Conservation (phyloP, 2,888 invertebrate species). For the Hirtodrosophila confusa region DNA sequence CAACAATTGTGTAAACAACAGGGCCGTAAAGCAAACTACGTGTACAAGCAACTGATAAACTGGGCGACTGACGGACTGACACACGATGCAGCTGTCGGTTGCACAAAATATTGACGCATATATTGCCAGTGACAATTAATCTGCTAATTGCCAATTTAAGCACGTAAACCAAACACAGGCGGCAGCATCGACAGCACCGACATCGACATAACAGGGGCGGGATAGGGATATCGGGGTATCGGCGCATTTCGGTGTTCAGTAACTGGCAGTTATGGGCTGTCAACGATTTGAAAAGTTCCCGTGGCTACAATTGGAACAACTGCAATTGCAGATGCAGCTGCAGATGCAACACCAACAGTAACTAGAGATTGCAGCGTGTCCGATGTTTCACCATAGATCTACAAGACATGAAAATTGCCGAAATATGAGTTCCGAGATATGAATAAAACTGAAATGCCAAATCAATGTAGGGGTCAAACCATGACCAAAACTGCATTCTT, state of each 20-base stretch:
- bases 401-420: too few relatives aligned
- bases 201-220: slow-evolving; percentile 5
- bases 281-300: slow-evolving; percentile 53
- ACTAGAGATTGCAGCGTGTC: too few relatives aligned
- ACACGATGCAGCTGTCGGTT: slow-evolving; percentile 34
- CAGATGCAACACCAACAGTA: neutral
- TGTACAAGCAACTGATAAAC: slow-evolving; percentile 38
- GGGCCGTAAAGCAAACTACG: slow-evolving; percentile 68
- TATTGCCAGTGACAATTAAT: slow-evolving; percentile 79
- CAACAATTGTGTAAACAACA: slow-evolving; percentile 76
- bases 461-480: too few relatives aligned
- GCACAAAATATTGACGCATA: slow-evolving; percentile 76
- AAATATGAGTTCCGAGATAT: too few relatives aligned
- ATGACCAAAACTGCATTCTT: too few relatives aligned
- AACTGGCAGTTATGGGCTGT: slow-evolving; percentile 43
- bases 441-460: too few relatives aligned
- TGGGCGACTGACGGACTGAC: slow-evolving; percentile 3
- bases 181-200: slow-evolving; percentile 38
- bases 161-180: slow-evolving; percentile 78
- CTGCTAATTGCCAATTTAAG: slow-evolving; percentile 80
- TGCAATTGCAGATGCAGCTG: slow-evolving; percentile 6
- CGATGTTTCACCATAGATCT: too few relatives aligned
- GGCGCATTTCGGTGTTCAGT: slow-evolving; percentile 10
- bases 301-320: slow-evolving; percentile 32
- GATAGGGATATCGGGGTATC: neutral